These are phyloP conservation scores for Lepilemur ruficaudatus DNA, from an alignment of 2,797 vertebrate genomes.

Conservation along the genomic window DNA sequence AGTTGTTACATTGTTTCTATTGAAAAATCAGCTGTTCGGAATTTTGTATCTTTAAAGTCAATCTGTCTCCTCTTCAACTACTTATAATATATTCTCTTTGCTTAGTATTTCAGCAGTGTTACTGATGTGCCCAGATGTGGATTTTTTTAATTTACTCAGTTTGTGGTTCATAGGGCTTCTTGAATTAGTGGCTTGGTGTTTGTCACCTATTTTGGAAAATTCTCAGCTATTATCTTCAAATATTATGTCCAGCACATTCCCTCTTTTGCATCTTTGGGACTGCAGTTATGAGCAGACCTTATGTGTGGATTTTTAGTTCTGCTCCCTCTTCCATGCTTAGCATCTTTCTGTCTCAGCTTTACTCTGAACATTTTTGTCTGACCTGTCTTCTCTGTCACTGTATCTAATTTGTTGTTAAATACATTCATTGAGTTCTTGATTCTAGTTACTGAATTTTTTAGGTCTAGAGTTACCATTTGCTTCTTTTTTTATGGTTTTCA, in stretches of 20 bases:
- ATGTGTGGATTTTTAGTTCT: neutral
- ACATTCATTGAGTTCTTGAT: neutral
- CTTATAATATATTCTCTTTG: neutral
- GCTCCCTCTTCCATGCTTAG: neutral
- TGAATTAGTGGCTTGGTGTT: neutral
- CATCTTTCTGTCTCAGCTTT: neutral
- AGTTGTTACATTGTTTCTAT: neutral
- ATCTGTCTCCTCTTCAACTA: neutral
- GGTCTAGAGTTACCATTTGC: neutral
- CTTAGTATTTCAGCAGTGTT: neutral
- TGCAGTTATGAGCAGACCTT: neutral
- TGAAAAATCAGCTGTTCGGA: neutral
- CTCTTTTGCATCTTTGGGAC: neutral
- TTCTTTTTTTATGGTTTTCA: neutral
- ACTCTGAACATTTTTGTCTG: neutral
- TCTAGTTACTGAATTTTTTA: neutral
- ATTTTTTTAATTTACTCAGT: neutral
- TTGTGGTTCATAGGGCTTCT: neutral
- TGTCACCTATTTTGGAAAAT: neutral
- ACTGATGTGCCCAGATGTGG: neutral
- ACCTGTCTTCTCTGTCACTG: neutral
- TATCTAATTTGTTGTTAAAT: neutral
- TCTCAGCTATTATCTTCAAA: neutral
- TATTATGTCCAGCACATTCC: neutral
- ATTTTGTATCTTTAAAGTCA: neutral